Evolutionary conservation across 2,797 vertebrate genomes (phyloP), one percentile per base, ranked within the genome.

Genomic region (Calcarius lapponicus): DNA sequence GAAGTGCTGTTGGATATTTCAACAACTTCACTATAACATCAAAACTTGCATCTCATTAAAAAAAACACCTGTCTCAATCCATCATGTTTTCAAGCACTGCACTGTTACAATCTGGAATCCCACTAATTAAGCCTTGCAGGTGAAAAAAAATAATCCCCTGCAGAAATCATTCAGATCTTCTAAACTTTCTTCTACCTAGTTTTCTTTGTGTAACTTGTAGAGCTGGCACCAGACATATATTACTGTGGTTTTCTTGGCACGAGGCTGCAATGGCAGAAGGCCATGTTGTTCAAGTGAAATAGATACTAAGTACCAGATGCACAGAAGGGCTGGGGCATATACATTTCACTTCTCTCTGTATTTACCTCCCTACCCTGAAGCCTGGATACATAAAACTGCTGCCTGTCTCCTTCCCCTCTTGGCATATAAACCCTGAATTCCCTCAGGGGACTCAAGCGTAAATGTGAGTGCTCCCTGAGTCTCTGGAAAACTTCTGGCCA

Each of bases 231-330:
- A 65, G 81, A 84, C 32, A 60, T 66, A 47, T 48, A 82, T 92
- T 95, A 62, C 78, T 54, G 60, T 61, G 51, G 64, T 82, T 94
- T 92, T 38, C 86, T 81, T 95, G 93, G 95, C 86, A 90, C 6
- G 0, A 80, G 28, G 54, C 66, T 83, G 42, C 64, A 73, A 10
- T 80, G 84, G 92, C 86, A 93, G 78, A 91, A 82, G 75, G 64
- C 90, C 94, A 76, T 10, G n/a, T 29, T 86, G 72, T 86, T 96
- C 79, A 74, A 94, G 53, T 83, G 87, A 76, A 80, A 89, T 65
- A 93, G 50, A 88, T 67, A 56, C 80, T 31, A n/a, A 71, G 57
- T 16, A 89, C 61, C 69, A 92, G 75, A 93, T 75, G 80, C 82
- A 83, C 69, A 78, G 86, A 88, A 86, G 84, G 43, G 31, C 56